Conservation (phyloP, 2,888 invertebrate genomes). For the Sminthurides aquaticus region DNA sequence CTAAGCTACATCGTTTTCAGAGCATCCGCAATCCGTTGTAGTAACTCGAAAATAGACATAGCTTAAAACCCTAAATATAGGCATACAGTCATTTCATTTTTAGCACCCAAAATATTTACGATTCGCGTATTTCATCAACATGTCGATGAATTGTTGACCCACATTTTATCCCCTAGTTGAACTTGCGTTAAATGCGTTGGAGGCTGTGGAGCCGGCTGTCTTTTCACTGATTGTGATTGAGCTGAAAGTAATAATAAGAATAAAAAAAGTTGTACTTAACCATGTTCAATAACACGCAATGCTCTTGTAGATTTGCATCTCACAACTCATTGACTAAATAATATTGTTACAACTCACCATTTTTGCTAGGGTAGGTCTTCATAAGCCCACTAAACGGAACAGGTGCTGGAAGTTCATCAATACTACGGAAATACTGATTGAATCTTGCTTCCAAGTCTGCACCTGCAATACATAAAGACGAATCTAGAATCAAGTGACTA, state of each 20-base stretch:
- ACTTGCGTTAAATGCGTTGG: constrained; percentile 50
- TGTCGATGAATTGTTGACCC: constrained; percentile 51
- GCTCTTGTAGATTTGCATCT: background rate
- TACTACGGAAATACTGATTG: constrained; percentile 57
- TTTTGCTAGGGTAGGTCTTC: constrained; percentile 63
- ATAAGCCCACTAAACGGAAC: constrained; percentile 60
- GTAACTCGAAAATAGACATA: too few relatives aligned
- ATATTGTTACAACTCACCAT: constrained; percentile 50
- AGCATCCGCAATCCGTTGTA: too few relatives aligned
- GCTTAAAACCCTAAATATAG: too few relatives aligned
- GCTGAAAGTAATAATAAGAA: constrained; percentile 38
- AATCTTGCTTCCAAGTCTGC: constrained; percentile 63
- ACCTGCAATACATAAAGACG: constrained; percentile 28
- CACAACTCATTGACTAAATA: constrained; percentile 1
- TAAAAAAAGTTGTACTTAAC: constrained; percentile 3
- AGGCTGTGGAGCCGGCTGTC: constrained; percentile 58
- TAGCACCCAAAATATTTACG: constrained; percentile 6
- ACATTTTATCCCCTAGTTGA: constrained; percentile 54
- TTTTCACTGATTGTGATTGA: constrained; percentile 46
- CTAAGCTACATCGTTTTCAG: too few relatives aligned
- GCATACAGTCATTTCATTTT: constrained; percentile 5
- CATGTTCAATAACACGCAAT: background rate
- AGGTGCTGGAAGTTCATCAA: constrained; percentile 60
- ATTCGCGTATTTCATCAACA: constrained; percentile 44
- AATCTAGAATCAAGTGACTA: background rate